These are phyloP conservation scores for Chelidonichthys spinosus DNA, from an alignment of 2,797 vertebrate genomes.

Conservation along the genomic window DNA sequence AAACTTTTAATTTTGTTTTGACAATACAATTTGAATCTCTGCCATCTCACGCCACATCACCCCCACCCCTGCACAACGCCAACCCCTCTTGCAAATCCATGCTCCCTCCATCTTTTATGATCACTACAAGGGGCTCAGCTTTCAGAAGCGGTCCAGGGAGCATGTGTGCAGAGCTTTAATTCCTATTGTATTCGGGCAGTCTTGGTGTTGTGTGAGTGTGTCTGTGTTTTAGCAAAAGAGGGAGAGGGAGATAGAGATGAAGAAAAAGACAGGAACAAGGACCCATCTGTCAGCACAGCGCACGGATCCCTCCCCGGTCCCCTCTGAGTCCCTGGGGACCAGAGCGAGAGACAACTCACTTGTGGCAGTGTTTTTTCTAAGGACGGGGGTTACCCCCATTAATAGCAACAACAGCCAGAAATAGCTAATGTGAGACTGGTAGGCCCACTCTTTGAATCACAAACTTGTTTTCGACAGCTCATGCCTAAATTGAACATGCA, in stretches of 20 bases:
- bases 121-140: conserved; percentile 85
- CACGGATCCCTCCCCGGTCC: conserved; percentile 82
- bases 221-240: conserved; percentile 81
- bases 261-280: conserved; percentile 86
- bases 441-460: conserved; percentile 20
- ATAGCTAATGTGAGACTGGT: conserved; percentile 46
- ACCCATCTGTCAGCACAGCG: conserved; percentile 87
- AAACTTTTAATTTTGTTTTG: conserved; percentile 34
- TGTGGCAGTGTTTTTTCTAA: conserved; percentile 80
- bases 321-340: conserved; percentile 81
- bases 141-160: conserved; percentile 80
- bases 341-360: conserved; percentile 84
- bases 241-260: conserved; percentile 79
- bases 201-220: conserved; percentile 81
- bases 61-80: conserved; percentile 56
- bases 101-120: conserved; percentile 82
- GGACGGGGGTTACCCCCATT: conserved; percentile 49
- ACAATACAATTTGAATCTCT: conserved; percentile 40
- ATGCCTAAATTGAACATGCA: neutral
- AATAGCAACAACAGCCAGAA: conserved; percentile 60
- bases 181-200: conserved; percentile 86
- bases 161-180: conserved; percentile 86
- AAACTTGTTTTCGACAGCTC: conserved; percentile 5
- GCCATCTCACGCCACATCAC: conserved; percentile 40
- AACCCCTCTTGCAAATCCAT: conserved; percentile 66